A percentile compares a stretch with the other conserved stretches of the same genome.
phyloP scores from a whole-genome alignment of 2,113 vertebrate genomes.

The Herpetotheres cachinnans region DNA sequence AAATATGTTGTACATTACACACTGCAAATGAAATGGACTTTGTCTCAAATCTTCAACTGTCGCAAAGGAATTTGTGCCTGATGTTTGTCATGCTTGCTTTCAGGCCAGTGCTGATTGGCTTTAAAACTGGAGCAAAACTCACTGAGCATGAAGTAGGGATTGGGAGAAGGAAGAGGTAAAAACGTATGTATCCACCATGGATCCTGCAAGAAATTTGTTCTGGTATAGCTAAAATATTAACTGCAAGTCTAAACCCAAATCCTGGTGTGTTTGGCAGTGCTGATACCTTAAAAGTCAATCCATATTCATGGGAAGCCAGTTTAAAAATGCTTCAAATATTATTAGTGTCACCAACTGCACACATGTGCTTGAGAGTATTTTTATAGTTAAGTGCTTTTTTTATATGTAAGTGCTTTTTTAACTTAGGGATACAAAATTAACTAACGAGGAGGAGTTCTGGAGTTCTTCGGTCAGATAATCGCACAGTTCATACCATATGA shows the following conservation, averaged over 20 bases:
- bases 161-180: not conserved
- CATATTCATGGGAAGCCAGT: not conserved
- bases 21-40: not conserved
- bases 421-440: not conserved
- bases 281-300: not conserved
- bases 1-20: not conserved
- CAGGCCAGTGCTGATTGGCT: not conserved
- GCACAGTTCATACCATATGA: not conserved
- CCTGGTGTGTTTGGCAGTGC: not conserved
- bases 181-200: not conserved
- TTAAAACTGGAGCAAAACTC: not conserved
- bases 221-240: not conserved
- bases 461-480: not conserved
- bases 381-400: not conserved
- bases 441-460: not conserved
- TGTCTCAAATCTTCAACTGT: not conserved
- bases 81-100: not conserved
- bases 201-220: not conserved
- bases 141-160: not conserved
- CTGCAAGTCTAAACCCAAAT: not conserved
- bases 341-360: not conserved
- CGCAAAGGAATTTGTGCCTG: slow-evolving; percentile 9
- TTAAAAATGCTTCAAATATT: not conserved
- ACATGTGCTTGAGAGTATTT: not conserved
- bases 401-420: not conserved